Conservation (phyloP, 2,113 vertebrate species). For the Prochilodus magdalenae region DNA sequence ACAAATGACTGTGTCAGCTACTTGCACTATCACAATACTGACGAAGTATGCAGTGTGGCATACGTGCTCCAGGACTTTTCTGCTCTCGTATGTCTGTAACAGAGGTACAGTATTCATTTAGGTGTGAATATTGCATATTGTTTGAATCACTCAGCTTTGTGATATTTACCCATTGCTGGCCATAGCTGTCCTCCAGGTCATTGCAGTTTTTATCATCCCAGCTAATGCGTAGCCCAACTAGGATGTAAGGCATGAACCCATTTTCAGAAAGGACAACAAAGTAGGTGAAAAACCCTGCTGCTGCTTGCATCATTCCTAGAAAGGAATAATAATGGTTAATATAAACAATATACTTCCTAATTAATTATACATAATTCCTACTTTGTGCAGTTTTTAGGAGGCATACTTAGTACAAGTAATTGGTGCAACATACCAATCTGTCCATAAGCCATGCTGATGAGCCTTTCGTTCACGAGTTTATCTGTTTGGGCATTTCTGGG, state of each 20-base stretch:
- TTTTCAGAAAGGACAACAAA: slow-evolving; percentile 86
- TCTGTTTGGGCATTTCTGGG: slow-evolving; percentile 89
- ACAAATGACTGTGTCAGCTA: slow-evolving; percentile 92
- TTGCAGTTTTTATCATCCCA: slow-evolving; percentile 83
- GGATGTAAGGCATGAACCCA: slow-evolving; percentile 78
- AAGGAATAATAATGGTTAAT: neutral
- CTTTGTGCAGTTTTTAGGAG: too few species aligned
- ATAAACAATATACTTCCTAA: too few species aligned
- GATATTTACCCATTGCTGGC: slow-evolving; percentile 82
- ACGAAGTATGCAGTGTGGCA: slow-evolving; percentile 93
- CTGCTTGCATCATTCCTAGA: slow-evolving; percentile 81
- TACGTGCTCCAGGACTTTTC: slow-evolving; percentile 92
- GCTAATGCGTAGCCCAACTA: slow-evolving; percentile 82
- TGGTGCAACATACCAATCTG: slow-evolving; percentile 81
- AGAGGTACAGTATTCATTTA: neutral
- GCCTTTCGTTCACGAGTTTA: slow-evolving; percentile 90
- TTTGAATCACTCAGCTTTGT: neutral
- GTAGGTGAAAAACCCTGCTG: slow-evolving; percentile 85
- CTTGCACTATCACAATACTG: slow-evolving; percentile 91
- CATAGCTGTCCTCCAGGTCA: slow-evolving; percentile 78
- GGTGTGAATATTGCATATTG: neutral
- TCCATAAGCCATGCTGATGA: slow-evolving; percentile 94
- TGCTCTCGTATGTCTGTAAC: slow-evolving; percentile 87
- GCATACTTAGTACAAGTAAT: neutral
- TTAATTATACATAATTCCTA: too few species aligned